Conservation (phyloP, 2,888 invertebrate genomes). For the Patella ulyssiponensis region DNA sequence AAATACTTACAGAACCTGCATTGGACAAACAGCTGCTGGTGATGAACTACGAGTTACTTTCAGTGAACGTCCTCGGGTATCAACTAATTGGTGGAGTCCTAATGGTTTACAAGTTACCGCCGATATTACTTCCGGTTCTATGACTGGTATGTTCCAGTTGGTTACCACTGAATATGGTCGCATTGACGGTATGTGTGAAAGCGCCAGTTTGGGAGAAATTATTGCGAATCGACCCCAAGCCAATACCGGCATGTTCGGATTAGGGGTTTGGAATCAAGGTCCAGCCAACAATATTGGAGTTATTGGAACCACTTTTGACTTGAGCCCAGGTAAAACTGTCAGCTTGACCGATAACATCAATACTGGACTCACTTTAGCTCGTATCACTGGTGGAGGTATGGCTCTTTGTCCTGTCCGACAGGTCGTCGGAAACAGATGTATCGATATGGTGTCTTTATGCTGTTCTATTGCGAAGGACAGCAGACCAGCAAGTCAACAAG, state of each 20-base stretch:
- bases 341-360: neutral
- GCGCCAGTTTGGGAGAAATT: neutral
- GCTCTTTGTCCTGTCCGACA: neutral
- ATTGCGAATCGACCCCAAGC: neutral
- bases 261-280: neutral
- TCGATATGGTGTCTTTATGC: neutral
- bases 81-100: neutral
- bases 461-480: neutral
- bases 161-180: neutral
- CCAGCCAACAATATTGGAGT: neutral
- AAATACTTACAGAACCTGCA: neutral
- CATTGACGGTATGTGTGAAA: conserved; percentile 10
- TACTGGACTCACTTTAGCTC: neutral
- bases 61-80: neutral
- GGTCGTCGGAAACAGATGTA: neutral
- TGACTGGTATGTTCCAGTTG: neutral
- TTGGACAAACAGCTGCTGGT: neutral
- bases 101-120: neutral
- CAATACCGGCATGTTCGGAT: neutral
- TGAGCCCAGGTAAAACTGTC: neutral
- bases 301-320: neutral
- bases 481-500: neutral
- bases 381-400: neutral
- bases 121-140: neutral
- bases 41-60: neutral